phyloP scores from a whole-genome alignment of 1,140 invertebrate genomes.

The Rhopalosiphum maidis region DNA sequence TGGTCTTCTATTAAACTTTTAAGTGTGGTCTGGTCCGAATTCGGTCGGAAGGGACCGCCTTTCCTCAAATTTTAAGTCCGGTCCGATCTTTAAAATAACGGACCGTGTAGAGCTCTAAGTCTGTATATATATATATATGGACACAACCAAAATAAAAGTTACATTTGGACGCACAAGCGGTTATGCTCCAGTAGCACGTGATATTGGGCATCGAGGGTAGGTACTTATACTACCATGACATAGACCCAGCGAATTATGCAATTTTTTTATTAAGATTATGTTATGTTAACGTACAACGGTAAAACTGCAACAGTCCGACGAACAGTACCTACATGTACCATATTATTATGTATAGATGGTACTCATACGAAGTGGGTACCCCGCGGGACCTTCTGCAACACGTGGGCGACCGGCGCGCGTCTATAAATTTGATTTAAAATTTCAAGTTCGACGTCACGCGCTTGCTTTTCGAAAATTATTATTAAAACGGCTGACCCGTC shows the following conservation, averaged over 20 bases:
- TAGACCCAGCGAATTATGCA: background rate
- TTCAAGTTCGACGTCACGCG: conserved; percentile 20
- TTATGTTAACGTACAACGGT: too few species aligned
- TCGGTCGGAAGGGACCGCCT: too few species aligned
- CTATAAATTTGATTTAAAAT: conserved; percentile 15
- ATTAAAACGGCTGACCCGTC: background rate
- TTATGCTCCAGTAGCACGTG: background rate
- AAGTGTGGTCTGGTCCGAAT: too few species aligned
- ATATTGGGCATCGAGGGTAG: background rate
- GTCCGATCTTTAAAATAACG: too few species aligned
- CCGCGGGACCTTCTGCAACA: background rate
- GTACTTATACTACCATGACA: background rate
- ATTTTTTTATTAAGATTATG: too few species aligned
- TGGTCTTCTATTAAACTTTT: too few species aligned
- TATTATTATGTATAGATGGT: too few species aligned
- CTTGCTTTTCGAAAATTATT: conserved; percentile 24
- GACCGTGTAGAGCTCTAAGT: too few species aligned
- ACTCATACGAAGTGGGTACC: background rate
- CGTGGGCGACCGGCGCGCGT: background rate
- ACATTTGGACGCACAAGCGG: background rate
- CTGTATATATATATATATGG: too few species aligned
- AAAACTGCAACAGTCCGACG: too few species aligned
- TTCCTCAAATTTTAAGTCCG: too few species aligned
- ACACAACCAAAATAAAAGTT: background rate
- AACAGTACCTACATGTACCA: background rate